These are phyloP conservation scores for Philereme transversata DNA, from an alignment of 2,888 invertebrate species.

Conservation along the genomic window DNA sequence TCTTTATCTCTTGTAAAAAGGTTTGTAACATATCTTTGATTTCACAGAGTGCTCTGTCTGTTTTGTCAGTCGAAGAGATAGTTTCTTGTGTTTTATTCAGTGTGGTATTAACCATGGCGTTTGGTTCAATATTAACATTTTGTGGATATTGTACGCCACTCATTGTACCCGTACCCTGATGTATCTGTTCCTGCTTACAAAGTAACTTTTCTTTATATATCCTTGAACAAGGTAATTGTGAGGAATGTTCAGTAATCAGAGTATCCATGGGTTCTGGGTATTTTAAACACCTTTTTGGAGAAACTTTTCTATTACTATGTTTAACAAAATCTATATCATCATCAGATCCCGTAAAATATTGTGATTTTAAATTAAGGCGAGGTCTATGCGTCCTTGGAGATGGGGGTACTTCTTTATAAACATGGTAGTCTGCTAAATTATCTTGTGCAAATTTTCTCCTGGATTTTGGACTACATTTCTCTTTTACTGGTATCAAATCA, in stretches of 20 bases:
- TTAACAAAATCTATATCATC: slow-evolving; percentile 35
- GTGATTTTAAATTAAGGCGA: slow-evolving; percentile 65
- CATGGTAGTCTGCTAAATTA: slow-evolving; percentile 46
- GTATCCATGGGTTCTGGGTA: slow-evolving; percentile 36
- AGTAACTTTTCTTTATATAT: slow-evolving; percentile 30
- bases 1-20: slow-evolving; percentile 73
- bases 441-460: slow-evolving; percentile 62
- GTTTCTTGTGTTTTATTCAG: slow-evolving; percentile 59
- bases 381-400: slow-evolving; percentile 70
- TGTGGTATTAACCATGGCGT: slow-evolving; percentile 46
- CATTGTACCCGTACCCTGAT: slow-evolving; percentile 45
- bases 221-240: slow-evolving; percentile 25
- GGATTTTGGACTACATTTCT: slow-evolving; percentile 70
- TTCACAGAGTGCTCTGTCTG: slow-evolving; percentile 72
- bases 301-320: slow-evolving; percentile 11
- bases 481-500: slow-evolving; percentile 73
- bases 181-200: slow-evolving; percentile 30
- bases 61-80: slow-evolving; percentile 55
- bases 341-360: slow-evolving; percentile 57
- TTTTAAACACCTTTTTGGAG: slow-evolving; percentile 36
- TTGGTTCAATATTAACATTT: slow-evolving; percentile 42
- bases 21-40: slow-evolving; percentile 73
- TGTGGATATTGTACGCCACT: slow-evolving; percentile 48
- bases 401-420: slow-evolving; percentile 69
- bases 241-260: slow-evolving; percentile 42